A percentile compares a stretch with the other conserved stretches of the same genome.
Evolutionary conservation across 2,888 invertebrate genomes (phyloP).

Genomic region (Glyphotaelius pellucidus): DNA sequence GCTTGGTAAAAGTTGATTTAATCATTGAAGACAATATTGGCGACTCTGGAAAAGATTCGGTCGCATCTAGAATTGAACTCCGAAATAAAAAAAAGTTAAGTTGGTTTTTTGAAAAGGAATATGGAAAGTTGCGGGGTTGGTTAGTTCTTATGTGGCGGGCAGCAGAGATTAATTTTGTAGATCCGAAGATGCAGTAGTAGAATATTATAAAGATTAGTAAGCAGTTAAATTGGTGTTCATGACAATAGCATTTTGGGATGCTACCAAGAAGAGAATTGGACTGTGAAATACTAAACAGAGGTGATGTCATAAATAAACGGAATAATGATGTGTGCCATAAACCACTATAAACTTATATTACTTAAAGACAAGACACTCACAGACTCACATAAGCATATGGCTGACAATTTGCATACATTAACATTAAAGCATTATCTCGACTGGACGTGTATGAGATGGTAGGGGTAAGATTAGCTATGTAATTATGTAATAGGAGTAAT

Average conservation of each 20-base stretch:
- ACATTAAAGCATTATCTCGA: background rate
- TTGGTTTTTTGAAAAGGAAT: too few species aligned
- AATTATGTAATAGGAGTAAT: background rate
- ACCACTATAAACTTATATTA: background rate
- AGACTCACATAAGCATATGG: background rate
- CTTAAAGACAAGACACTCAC: background rate
- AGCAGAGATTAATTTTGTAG: too few species aligned
- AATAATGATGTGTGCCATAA: conserved; percentile 17
- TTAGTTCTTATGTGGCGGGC: too few species aligned
- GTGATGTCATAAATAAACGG: conserved; percentile 34
- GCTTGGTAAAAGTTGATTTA: too few species aligned
- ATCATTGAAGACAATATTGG: too few species aligned
- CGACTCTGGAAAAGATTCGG: too few species aligned
- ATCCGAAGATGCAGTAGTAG: too few species aligned
- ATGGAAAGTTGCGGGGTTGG: too few species aligned
- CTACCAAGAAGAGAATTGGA: background rate
- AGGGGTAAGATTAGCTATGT: background rate
- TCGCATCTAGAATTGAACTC: too few species aligned
- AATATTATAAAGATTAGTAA: too few species aligned
- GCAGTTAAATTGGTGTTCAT: background rate
- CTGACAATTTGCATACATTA: conserved; percentile 30
- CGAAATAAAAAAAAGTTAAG: too few species aligned
- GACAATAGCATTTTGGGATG: background rate
- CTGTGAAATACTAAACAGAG: background rate
- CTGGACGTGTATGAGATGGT: background rate